These are phyloP conservation scores for Lithodes maja DNA, from an alignment of 2,888 invertebrate species.

Conservation along the genomic window DNA sequence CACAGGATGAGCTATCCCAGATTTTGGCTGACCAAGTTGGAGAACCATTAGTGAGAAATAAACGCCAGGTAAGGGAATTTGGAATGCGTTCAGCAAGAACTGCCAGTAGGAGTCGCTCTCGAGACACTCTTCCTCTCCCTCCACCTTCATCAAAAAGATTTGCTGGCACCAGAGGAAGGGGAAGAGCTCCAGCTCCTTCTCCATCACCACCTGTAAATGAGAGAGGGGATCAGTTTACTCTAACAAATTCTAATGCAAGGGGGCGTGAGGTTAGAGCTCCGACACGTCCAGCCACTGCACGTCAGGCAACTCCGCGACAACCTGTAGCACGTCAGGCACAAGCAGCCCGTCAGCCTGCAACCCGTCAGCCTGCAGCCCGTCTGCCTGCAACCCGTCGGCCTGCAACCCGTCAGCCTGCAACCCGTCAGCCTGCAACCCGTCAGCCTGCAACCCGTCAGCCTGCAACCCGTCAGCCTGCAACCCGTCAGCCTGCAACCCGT, in stretches of 20 bases:
- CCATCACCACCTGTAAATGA: slow-evolving; percentile 26
- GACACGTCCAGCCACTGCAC: slow-evolving; percentile 16
- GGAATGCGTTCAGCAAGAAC: slow-evolving; percentile 42
- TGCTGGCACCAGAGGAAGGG: background rate
- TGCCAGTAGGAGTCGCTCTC: slow-evolving; percentile 23
- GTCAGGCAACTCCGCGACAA: slow-evolving; percentile 22
- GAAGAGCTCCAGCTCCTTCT: slow-evolving; percentile 18
- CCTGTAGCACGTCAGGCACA: background rate
- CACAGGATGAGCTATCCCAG: slow-evolving; percentile 29
- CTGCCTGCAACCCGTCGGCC: background rate
- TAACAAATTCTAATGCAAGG: slow-evolving; percentile 1
- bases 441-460: background rate
- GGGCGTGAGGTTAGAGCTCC: background rate
- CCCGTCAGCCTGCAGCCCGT: background rate
- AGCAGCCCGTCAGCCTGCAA: background rate
- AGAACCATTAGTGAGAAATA: slow-evolving; percentile 44
- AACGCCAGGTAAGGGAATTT: slow-evolving; percentile 50
- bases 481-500: slow-evolving; percentile 2
- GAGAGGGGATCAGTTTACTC: slow-evolving; percentile 24
- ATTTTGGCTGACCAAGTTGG: slow-evolving; percentile 31
- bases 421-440: slow-evolving; percentile 23
- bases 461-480: slow-evolving; percentile 14
- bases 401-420: background rate
- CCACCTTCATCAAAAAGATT: slow-evolving; percentile 8
- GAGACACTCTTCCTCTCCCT: slow-evolving; percentile 22